A percentile compares a stretch with the other conserved stretches of the same genome.
Evolutionary conservation across 2,797 vertebrate genomes (phyloP).

Genomic region (Lagocephalus sceleratus): DNA sequence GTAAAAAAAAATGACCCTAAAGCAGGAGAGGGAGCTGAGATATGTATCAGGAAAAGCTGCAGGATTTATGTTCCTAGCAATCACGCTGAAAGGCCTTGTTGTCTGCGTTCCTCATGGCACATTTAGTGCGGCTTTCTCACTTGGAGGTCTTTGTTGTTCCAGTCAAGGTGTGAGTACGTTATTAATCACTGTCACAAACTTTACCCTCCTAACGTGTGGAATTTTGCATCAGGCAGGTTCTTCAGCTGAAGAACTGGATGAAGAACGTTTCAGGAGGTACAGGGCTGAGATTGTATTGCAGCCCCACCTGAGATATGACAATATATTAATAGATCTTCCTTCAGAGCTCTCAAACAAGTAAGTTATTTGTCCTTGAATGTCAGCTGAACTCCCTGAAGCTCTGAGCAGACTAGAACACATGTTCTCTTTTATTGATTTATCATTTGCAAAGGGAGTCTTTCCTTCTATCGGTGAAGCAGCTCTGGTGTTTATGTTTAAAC

Average conservation of each 20-base stretch:
- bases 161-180: constrained; percentile 35
- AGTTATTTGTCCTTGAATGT: constrained; percentile 27
- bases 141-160: constrained; percentile 37
- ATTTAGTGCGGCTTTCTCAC: constrained; percentile 29
- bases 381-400: constrained; percentile 26
- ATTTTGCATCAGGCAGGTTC: background rate
- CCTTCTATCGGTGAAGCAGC: constrained; percentile 14
- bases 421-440: constrained; percentile 15
- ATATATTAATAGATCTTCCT: constrained; percentile 14
- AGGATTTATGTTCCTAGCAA: constrained; percentile 33
- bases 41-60: constrained; percentile 57
- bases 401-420: constrained; percentile 3
- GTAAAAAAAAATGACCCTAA: constrained; percentile 14
- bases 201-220: background rate
- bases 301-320: background rate
- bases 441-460: constrained; percentile 18
- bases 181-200: background rate
- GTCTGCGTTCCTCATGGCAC: constrained; percentile 34
- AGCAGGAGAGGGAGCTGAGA: constrained; percentile 30
- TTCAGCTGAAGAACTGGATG: background rate
- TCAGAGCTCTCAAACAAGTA: constrained; percentile 18
- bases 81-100: constrained; percentile 24
- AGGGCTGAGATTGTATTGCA: constrained; percentile 1
- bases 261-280: constrained; percentile 4
- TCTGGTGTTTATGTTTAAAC: constrained; percentile 26